Conservation (phyloP, 2,113 vertebrate species). For the Himantopus leucocephalus region DNA sequence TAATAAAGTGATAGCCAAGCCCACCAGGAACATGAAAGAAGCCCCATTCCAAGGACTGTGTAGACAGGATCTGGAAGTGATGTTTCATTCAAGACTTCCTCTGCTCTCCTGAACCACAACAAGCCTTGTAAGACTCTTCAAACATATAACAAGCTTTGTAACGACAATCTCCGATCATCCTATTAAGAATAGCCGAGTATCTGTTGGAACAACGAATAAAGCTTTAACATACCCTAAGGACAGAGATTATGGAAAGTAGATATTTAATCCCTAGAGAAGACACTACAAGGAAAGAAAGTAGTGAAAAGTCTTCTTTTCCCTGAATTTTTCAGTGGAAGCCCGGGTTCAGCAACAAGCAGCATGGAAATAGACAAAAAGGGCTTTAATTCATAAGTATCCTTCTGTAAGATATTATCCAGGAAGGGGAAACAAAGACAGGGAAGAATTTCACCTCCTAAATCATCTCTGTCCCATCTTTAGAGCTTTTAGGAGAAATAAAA, state of each 20-base stretch:
- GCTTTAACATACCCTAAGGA: background rate
- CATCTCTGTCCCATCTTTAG: background rate
- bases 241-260: background rate
- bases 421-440: background rate
- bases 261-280: background rate
- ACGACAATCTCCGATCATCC: background rate
- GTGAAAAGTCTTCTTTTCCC: background rate
- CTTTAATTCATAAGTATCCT: background rate
- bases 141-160: background rate
- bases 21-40: background rate
- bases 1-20: background rate
- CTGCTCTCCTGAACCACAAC: background rate
- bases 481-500: background rate
- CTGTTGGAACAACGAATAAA: background rate
- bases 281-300: background rate
- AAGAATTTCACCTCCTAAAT: background rate
- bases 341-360: background rate
- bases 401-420: background rate
- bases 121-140: background rate
- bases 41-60: background rate
- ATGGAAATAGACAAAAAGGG: background rate
- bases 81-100: background rate
- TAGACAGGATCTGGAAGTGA: background rate
- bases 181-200: background rate
- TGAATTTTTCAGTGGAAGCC: background rate